Percentiles rank a stretch among this genome's conserved stretches.
These are phyloP conservation scores for Gopherus evgoodei DNA, from an alignment of 2,113 vertebrate genomes.

Conservation along the genomic window DNA sequence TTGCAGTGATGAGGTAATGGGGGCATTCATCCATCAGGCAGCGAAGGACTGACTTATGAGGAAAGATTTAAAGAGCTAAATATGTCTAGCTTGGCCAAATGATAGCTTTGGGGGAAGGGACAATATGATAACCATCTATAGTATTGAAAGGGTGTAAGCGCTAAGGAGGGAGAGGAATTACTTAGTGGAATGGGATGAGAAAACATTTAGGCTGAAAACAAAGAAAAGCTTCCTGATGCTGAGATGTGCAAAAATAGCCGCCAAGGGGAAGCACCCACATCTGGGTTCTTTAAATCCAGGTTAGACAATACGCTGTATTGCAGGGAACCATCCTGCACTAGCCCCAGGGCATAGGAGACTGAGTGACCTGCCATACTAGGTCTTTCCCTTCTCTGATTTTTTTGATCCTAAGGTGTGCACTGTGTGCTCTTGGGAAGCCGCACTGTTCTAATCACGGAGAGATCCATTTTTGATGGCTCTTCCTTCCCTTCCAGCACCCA, in stretches of 20 bases:
- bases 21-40: neutral
- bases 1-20: neutral
- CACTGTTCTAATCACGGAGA: neutral
- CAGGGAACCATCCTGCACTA: neutral
- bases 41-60: neutral
- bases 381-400: neutral
- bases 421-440: neutral
- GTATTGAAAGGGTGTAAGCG: neutral
- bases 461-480: neutral
- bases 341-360: neutral
- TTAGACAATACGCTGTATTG: neutral
- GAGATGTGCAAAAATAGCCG: neutral
- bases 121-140: neutral
- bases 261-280: neutral
- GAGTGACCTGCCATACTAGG: neutral
- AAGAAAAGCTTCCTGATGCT: fast-evolving
- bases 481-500: neutral
- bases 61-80: neutral
- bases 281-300: neutral
- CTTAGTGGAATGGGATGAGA: neutral
- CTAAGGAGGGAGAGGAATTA: neutral
- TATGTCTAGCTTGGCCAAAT: neutral
- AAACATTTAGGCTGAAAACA: neutral
- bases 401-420: neutral
- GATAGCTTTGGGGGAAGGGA: neutral